Evolutionary conservation across 2,113 vertebrate species (phyloP), one percentile per base, ranked within the genome.

Genomic region (Salvator merianae): DNA sequence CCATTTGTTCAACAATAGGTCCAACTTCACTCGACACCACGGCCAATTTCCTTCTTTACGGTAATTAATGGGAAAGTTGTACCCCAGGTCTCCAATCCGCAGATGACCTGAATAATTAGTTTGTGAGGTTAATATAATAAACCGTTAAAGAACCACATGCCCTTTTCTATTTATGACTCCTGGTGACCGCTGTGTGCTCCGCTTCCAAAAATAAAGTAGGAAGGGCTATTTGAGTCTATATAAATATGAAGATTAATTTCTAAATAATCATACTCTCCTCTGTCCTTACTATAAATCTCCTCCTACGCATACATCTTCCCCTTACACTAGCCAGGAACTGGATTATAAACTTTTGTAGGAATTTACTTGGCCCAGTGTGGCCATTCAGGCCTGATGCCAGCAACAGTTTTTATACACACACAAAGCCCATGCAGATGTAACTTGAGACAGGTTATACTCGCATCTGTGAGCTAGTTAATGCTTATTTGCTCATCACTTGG

Each of bases 81-180:
- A 9, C 68, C 77, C 69, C 28, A 86, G 53, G 86, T 34, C 32
- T 84, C 43, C 86, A 90, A 90, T 82, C 86, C 92, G 82, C 43
- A 89, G 82, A 70, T 84, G 66, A 62, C 71, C 78, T 88, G 85
- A 88, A 91, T 76, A 93, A 87, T 2, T 90, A 76, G 76, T 90
- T 90, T 90, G 83, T 90, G 89, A 93, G 85, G 81, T 93, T 93
- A 93, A 82, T 92, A 84, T 80, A 90, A 93, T 78, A 91, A 88
- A 87, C 71, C n/a, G 62, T 86, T 90, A 93, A 90, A 70, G 34
- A 88, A 53, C 81, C 30, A 34, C 8, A 5, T 14, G 85, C 40
- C 20, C 28, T 2, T 86, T 77, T 84, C 38, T 92, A 88, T 94
- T 93, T 94, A 93, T 0, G 71, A 88, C 38, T 77, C 59, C 72